Evolutionary conservation across 2,888 invertebrate genomes (phyloP), one percentile per base, ranked within the genome.

Genomic region (Chymomyza fuscimana): DNA sequence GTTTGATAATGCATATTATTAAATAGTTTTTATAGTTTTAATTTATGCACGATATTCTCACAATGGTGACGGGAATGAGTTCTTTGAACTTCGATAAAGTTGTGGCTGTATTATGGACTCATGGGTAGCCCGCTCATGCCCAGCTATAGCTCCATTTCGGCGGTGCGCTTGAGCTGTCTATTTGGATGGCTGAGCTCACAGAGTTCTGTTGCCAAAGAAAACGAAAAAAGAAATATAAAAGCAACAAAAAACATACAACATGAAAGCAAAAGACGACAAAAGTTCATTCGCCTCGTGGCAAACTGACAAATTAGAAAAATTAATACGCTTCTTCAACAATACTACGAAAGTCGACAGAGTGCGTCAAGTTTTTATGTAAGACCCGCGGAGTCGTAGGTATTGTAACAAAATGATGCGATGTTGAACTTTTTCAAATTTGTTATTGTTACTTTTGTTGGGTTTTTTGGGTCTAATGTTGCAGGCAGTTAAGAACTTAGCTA

Each of bases 301-400:
- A 52, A 54, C 16, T 12, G 77, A 85, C 85, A 85, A 85, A 85
- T 85, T 85, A 85, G 87, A 85, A 87, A 84, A 87, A 85, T 85
- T 85, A 85, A 87, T 85, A 85, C 86, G 72, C 83, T 77, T 78
- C 87, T 80, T 77, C 32, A 1, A 32, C 32, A 32, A 32, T 32
- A 9, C 32, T 73, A 69, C 72, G 75, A 77, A 77, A 76, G 51
- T 72, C 70, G 81, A 81, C 70, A 71, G 78, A 78, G 72, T 80
- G 78, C 80, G 80, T 80, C 74, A 77, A 78, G 73, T 73, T 79
- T 81, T 84, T 86, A 82, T 84, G 82, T 84, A 82, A 86, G 82
- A 79, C 71, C 68, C 66, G 32, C 71, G 60, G 79, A 76, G 85
- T 82, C 85, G 86, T 54, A 46, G 40, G 40, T 46, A 46, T 46